These are phyloP conservation scores for Mormoops blainvillei DNA, from an alignment of 2,113 vertebrate genomes.

Conservation along the genomic window DNA sequence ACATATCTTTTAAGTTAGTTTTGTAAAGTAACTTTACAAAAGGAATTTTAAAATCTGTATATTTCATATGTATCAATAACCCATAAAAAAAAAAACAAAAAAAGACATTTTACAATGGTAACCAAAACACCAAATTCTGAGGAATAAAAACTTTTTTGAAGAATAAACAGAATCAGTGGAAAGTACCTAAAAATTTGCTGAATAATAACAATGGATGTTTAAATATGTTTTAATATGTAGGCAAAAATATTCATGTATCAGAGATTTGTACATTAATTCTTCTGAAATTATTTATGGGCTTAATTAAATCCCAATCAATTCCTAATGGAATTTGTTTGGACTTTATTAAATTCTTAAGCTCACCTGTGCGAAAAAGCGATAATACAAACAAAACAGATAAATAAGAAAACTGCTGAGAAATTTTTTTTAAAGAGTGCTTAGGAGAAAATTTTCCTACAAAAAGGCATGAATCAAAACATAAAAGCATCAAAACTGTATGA, in stretches of 20 bases:
- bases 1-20: background rate
- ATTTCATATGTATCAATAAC: background rate
- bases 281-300: slow-evolving; percentile 42
- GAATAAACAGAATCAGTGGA: background rate
- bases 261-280: background rate
- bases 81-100: background rate
- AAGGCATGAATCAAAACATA: background rate
- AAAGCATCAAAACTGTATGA: background rate
- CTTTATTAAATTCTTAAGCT: slow-evolving; percentile 21
- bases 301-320: slow-evolving; percentile 31
- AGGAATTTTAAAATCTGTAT: background rate
- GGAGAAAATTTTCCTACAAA: background rate
- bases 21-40: background rate
- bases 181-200: background rate
- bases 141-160: background rate
- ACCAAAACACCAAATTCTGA: background rate
- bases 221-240: background rate
- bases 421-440: background rate
- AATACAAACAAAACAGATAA: background rate
- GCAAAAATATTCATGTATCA: background rate
- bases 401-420: background rate
- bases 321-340: slow-evolving; percentile 10
- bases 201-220: background rate
- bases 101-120: background rate
- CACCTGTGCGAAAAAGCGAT: background rate